Evolutionary conservation across 2,888 invertebrate genomes (phyloP), one percentile per base, ranked within the genome.

Genomic region (Standfussiana lucernea): DNA sequence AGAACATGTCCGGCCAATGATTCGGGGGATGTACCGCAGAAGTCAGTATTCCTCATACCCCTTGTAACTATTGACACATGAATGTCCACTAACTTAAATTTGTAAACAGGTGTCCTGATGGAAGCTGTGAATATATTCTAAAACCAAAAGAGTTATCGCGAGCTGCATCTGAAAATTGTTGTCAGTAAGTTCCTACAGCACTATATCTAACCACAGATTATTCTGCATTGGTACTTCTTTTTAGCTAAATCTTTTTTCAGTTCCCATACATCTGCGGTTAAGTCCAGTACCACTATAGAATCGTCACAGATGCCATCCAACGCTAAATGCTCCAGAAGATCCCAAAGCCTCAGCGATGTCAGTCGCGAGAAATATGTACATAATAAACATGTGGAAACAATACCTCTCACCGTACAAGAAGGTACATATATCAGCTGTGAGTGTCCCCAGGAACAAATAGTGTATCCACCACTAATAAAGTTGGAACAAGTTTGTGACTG

Each of bases 71-170:
- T 61, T 53, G 7, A 32, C 11, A n/a, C 3, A 6, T 59, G 2
- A 45, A 28, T 24, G 6, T 42, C 37, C 37, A 64, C 62, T 47
- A 64, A 72, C 11, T 50, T 88, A 87, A 59, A 84, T 56, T 83
- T 69, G 0, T 66, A 64, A 64, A 35, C 65, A 84, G 84, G 53
- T 93, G 93, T 77, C 80, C 86, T 35, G 89, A 86, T 47, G 88
- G 90, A 56, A 95, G 94, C 82, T 92, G 94, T 77, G 90, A 94
- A 84, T 93, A 91, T 69, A 92, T 95, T 70, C 82, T 95, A 72
- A 90, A 91, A 73, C 95, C 95, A 2, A 94, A 95, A 86, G 92
- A 93, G 40, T 69, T 93, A 28, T 86, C 90, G 24, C 89, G 90
- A 8, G 88, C 92, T 21, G 85, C 89, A n/a, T 95, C 95, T 0